Conservation (phyloP, 2,888 invertebrate species). For the Protophormia terraenovae region DNA sequence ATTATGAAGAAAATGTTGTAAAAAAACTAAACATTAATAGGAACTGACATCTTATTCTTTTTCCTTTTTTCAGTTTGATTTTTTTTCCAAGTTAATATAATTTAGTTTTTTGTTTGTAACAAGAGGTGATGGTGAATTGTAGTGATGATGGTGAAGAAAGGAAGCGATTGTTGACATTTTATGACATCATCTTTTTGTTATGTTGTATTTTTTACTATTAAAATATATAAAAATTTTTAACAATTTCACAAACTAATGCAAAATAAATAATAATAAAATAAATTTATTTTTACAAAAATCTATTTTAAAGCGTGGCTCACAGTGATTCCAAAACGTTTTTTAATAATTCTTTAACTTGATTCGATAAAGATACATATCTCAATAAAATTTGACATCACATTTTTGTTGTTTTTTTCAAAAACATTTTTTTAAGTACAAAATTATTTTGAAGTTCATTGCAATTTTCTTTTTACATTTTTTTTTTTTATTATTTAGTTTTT, state of each 20-base stretch:
- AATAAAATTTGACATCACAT: too few relatives aligned
- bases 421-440: too few relatives aligned
- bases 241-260: neutral
- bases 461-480: too few relatives aligned
- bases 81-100: too few relatives aligned
- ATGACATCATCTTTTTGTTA: constrained; percentile 44
- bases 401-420: too few relatives aligned
- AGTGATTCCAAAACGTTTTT: too few relatives aligned
- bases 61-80: constrained; percentile 26
- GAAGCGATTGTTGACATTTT: constrained; percentile 38
- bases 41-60: constrained; percentile 60
- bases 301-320: too few relatives aligned
- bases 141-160: neutral
- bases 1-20: constrained; percentile 44
- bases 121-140: neutral
- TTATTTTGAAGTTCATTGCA: too few relatives aligned
- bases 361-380: too few relatives aligned
- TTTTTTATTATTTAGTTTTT: too few relatives aligned
- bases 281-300: constrained; percentile 3
- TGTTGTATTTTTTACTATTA: neutral
- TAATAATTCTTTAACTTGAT: too few relatives aligned
- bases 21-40: constrained; percentile 51
- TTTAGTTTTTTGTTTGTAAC: neutral
- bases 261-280: too few relatives aligned
- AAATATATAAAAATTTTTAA: neutral